Evolutionary conservation across 2,113 vertebrate genomes (phyloP).

Genomic region (Lagopus leucura): DNA sequence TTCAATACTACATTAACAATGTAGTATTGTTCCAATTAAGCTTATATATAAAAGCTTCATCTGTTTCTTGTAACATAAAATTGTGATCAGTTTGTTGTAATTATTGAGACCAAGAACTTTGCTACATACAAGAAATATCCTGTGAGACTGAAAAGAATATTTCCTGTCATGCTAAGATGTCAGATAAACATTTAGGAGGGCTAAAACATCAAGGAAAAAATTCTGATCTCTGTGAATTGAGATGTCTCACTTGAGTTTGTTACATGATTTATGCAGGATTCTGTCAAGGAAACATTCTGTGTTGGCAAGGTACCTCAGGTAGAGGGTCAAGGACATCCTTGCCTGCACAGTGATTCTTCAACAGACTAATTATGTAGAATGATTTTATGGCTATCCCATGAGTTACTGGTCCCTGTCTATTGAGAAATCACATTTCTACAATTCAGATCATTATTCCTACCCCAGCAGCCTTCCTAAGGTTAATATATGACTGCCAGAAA

Average conservation of each 20-base stretch:
- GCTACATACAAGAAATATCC: background rate
- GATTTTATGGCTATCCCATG: fast-evolving
- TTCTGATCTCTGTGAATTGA: fast-evolving
- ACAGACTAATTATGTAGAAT: background rate
- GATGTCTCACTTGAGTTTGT: background rate
- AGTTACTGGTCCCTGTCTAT: background rate
- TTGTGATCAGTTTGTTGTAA: background rate
- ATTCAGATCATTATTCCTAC: background rate
- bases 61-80: background rate
- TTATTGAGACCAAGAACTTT: background rate
- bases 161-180: background rate
- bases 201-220: background rate
- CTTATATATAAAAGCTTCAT: background rate
- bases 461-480: background rate
- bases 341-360: background rate
- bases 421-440: background rate
- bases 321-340: background rate
- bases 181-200: background rate
- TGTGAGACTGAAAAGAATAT: background rate
- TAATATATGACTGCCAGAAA: background rate
- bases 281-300: background rate
- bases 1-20: background rate
- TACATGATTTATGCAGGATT: background rate
- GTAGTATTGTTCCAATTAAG: background rate
- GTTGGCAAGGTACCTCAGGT: background rate